Evolutionary conservation across 2,797 vertebrate genomes (phyloP).

Genomic region (Carduelis carduelis): DNA sequence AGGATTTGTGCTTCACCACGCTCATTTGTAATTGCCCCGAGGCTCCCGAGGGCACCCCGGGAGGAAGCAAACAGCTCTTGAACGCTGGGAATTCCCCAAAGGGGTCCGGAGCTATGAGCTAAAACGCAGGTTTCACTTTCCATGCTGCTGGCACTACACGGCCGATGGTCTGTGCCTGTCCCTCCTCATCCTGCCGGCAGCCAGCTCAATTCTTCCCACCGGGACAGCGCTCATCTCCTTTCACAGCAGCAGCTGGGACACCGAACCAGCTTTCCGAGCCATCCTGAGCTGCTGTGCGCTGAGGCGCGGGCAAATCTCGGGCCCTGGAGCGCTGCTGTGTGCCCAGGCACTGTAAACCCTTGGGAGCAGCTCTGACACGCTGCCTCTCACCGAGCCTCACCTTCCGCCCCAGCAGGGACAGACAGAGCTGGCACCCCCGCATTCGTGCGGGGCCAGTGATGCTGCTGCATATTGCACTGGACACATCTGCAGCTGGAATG

Average conservation of each 20-base stretch:
- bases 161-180: background rate
- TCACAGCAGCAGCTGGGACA: background rate
- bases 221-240: background rate
- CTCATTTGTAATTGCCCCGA: background rate
- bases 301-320: background rate
- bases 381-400: background rate
- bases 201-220: background rate
- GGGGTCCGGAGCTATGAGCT: background rate
- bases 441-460: rapidly evolving
- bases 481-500: background rate
- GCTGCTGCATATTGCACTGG: rapidly evolving
- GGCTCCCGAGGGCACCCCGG: background rate
- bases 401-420: background rate
- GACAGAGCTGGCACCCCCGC: background rate
- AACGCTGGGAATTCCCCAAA: background rate
- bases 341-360: background rate
- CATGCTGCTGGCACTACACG: rapidly evolving
- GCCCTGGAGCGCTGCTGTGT: rapidly evolving
- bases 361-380: background rate
- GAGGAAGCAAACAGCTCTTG: background rate
- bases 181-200: background rate
- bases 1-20: rapidly evolving
- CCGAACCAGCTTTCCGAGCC: background rate
- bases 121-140: background rate
- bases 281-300: background rate